A percentile compares a stretch with the other conserved stretches of the same genome.
Evolutionary conservation across 2,888 invertebrate species (phyloP).

Genomic region (Nomada ferruginata): DNA sequence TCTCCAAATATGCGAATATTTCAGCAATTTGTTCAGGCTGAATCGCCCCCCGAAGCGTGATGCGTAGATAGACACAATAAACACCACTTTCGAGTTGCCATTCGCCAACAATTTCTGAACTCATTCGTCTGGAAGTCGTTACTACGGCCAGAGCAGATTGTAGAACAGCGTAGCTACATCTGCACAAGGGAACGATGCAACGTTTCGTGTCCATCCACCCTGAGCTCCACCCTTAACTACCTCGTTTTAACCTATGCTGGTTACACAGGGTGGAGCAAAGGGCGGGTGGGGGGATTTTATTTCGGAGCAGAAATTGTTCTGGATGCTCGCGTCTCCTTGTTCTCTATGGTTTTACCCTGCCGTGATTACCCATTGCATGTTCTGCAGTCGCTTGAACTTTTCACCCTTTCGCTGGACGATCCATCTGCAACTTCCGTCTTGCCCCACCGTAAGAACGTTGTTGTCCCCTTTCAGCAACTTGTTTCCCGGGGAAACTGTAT

Average conservation of each 20-base stretch:
- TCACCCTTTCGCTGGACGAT: slow-evolving; percentile 18
- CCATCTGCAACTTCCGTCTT: slow-evolving; percentile 14
- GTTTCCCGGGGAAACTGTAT: too few relatives aligned
- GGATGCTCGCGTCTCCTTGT: slow-evolving; percentile 25
- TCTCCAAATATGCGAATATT: slow-evolving; percentile 47
- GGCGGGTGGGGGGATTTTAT: slow-evolving; percentile 3
- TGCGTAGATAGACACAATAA: slow-evolving; percentile 14
- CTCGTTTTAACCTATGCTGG: slow-evolving; percentile 47
- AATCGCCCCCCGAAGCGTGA: background rate
- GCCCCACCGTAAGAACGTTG: background rate
- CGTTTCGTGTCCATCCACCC: slow-evolving; percentile 45
- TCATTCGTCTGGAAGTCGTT: slow-evolving; percentile 20
- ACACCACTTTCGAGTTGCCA: slow-evolving; percentile 9
- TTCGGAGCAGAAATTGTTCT: slow-evolving; percentile 47
- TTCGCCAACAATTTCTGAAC: slow-evolving; percentile 23
- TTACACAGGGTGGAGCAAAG: background rate
- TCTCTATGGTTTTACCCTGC: slow-evolving; percentile 17
- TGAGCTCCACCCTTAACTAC: slow-evolving; percentile 58
- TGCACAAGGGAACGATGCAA: slow-evolving; percentile 15
- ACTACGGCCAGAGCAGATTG: slow-evolving; percentile 4
- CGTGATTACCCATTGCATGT: slow-evolving; percentile 27
- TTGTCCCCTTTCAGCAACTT: too few relatives aligned
- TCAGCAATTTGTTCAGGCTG: background rate
- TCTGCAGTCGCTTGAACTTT: slow-evolving; percentile 37
- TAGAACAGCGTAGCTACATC: slow-evolving; percentile 16